A percentile compares a stretch with the other conserved stretches of the same genome.
Evolutionary conservation across 1,140 invertebrate species (phyloP).

Genomic region (Choristoneura fumiferana): DNA sequence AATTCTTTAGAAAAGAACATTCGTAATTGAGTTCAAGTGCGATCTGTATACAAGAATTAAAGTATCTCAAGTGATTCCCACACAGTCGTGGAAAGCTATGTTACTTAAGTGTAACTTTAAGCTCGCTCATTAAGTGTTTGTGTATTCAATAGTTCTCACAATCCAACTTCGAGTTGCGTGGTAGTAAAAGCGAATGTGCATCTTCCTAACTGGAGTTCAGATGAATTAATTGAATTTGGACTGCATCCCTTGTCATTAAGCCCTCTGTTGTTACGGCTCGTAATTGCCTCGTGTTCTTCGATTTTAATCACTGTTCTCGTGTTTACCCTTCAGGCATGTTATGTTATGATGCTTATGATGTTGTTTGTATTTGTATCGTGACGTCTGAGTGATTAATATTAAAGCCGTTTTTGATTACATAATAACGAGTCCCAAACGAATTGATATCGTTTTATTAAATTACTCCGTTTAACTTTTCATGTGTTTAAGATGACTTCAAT

Average conservation of each 20-base stretch:
- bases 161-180: neutral
- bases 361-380: conserved; percentile 56
- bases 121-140: conserved; percentile 24
- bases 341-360: conserved; percentile 47
- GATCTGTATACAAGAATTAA: neutral
- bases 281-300: conserved; percentile 41
- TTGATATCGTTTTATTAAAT: conserved; percentile 32
- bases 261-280: conserved; percentile 22
- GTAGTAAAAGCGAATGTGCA: conserved; percentile 3
- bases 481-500: conserved; percentile 2
- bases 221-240: conserved; percentile 39
- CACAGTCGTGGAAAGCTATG: neutral
- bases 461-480: conserved; percentile 22
- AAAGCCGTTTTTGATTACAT: conserved; percentile 60
- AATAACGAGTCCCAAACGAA: conserved; percentile 29
- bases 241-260: conserved; percentile 33
- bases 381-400: conserved; percentile 46
- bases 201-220: conserved; percentile 3
- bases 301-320: conserved; percentile 41
- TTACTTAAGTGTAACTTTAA: conserved; percentile 9
- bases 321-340: conserved; percentile 45
- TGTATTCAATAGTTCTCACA: conserved; percentile 20
- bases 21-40: neutral
- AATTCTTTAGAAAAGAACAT: neutral
- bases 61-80: conserved; percentile 7